These are phyloP conservation scores for Micrasema minimum DNA, from an alignment of 1,140 invertebrate genomes.

Conservation along the genomic window DNA sequence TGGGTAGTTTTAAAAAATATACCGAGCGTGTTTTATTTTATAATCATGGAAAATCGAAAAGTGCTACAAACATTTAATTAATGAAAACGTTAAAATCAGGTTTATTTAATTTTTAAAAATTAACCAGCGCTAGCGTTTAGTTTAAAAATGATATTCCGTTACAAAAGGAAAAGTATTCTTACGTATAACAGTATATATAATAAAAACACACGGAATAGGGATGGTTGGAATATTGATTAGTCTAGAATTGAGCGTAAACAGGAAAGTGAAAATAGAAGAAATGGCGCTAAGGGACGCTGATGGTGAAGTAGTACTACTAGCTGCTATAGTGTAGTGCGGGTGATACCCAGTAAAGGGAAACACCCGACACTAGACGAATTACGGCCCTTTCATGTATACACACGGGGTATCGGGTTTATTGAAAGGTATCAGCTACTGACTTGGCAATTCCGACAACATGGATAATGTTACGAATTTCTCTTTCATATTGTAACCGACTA, in stretches of 20 bases:
- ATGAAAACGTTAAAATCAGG: too few relatives aligned
- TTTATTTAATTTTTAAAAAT: too few relatives aligned
- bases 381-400: constrained; percentile 24
- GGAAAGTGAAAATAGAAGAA: constrained; percentile 13
- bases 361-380: constrained; percentile 6
- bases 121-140: too few relatives aligned
- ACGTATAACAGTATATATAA: too few relatives aligned
- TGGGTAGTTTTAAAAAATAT: too few relatives aligned
- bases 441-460: background rate
- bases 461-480: background rate
- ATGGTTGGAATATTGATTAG: constrained; percentile 11
- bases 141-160: too few relatives aligned
- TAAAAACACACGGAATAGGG: background rate
- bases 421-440: constrained; percentile 11
- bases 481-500: too few relatives aligned
- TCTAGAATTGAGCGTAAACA: constrained; percentile 24
- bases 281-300: constrained; percentile 1
- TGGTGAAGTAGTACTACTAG: too few relatives aligned
- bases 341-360: background rate
- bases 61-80: too few relatives aligned
- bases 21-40: too few relatives aligned
- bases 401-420: constrained; percentile 14
- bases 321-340: background rate
- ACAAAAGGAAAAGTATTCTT: too few relatives aligned
- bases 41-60: too few relatives aligned